Evolutionary conservation across 2,113 vertebrate species (phyloP).

Genomic region (Furnarius figulus): DNA sequence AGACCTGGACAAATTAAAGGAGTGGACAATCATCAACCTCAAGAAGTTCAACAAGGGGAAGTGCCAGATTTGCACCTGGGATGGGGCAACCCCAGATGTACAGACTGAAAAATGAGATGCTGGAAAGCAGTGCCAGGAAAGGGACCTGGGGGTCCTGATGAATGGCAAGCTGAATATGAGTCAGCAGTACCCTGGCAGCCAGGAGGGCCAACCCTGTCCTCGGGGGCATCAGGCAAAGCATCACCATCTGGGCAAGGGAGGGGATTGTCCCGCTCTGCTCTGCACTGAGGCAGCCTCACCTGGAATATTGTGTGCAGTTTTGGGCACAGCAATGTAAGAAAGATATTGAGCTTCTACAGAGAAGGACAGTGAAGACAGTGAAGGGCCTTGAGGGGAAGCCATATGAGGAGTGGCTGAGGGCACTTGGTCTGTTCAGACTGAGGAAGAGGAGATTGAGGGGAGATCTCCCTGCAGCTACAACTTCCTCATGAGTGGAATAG

Average conservation of each 20-base stretch:
- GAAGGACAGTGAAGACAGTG: rapidly evolving
- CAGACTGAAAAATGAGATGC: background rate
- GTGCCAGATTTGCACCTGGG: background rate
- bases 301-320: background rate
- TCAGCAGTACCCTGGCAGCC: background rate
- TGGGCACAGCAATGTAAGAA: background rate
- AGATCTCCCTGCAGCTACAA: background rate
- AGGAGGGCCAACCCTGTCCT: background rate
- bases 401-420: background rate
- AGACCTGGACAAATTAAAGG: background rate
- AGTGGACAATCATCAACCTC: background rate
- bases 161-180: rapidly evolving
- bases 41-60: background rate
- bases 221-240: background rate
- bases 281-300: background rate
- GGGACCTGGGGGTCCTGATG: background rate
- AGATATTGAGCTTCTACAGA: background rate
- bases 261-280: background rate
- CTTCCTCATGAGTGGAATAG: rapidly evolving
- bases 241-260: rapidly evolving
- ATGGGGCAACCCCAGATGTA: rapidly evolving
- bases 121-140: background rate
- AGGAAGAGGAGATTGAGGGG: background rate
- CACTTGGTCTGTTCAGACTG: background rate
- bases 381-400: background rate